Evolutionary conservation across 1,140 invertebrate species (phyloP).

Genomic region (Doryteuthis pealeii): DNA sequence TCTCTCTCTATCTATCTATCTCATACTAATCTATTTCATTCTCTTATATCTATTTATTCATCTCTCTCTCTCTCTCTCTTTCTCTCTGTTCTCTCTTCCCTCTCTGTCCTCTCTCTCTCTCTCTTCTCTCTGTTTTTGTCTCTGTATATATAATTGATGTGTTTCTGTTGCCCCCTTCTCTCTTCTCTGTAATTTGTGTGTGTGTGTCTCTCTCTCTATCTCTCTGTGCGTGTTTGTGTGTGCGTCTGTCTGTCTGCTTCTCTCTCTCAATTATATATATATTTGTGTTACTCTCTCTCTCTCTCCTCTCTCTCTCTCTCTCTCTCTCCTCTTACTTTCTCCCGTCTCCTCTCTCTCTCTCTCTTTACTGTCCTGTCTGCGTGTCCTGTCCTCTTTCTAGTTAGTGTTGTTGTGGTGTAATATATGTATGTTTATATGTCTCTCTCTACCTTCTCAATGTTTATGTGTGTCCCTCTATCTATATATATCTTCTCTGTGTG

Average conservation of each 20-base stretch:
- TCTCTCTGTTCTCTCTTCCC: background rate
- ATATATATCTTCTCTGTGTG: conserved; percentile 7
- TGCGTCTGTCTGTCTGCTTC: background rate
- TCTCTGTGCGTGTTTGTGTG: conserved; percentile 17
- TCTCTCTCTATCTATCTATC: too few relatives aligned
- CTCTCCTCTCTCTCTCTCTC: too few relatives aligned
- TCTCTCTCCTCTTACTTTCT: too few relatives aligned
- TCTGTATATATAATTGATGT: background rate
- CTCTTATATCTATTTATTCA: background rate
- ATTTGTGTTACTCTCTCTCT: conserved; percentile 11
- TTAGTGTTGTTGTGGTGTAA: background rate
- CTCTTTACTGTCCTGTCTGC: background rate
- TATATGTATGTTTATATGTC: background rate
- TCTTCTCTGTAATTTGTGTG: conserved; percentile 16
- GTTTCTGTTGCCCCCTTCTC: conserved; percentile 6
- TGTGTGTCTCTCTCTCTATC: conserved; percentile 13
- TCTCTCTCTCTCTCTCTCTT: background rate
- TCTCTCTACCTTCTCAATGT: conserved; percentile 3
- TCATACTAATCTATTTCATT: too few relatives aligned
- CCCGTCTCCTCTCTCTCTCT: background rate
- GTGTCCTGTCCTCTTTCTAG: background rate
- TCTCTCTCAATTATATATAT: background rate
- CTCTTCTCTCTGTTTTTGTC: background rate
- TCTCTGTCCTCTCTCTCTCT: too few relatives aligned
- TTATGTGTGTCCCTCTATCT: background rate